Base-by-base conservation (phyloP, 1,140 invertebrate species). In the Lysiphlebus fabarum region DNA sequence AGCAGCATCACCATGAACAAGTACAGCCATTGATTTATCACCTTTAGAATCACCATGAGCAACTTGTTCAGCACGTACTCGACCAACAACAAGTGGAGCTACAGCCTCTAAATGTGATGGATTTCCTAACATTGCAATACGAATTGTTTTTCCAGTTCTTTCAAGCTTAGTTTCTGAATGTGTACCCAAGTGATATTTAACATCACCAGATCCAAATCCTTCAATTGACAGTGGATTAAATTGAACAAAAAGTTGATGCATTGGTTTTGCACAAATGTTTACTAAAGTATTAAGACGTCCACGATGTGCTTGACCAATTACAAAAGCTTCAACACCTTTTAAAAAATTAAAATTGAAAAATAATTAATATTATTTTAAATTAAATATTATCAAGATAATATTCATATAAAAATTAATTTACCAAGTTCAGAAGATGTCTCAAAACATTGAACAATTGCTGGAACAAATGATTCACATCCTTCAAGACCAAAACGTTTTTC, bases 401-500 rank as follows among this genome's bases (percentile, higher is more conserved):
- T 50, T 8, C 38, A 4, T 37, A 2, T 33, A 9, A 40, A 37
- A 48, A 12, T 17, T 40, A n/a, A 42, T 26, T 34, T 61, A 71
- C 72, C 93, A 7, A 83, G 69, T 43, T 85, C 80, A 12, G 90
- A 90, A 34, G 87, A 88, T 11, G 80, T 82, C 77, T 97, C 94
- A n/a, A 96, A 90, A 10, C 95, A 86, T 65, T 92, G 86, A 70
- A 93, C 92, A 80, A 96, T 86, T 45, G 89, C 86, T 2, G 91
- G 89, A 60, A 96, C 93, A 58, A 96, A 82, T 41, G 91, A 88
- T 77, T 97, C 95, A 70, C 92, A 93, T 0, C 94, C 94, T 76
- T 96, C 94, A 7, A 95, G 75, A 3, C 95, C 93, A 72, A 97
- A 97, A 10, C 94, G 83, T 71, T 97, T 97, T 69, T 96, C 93